Percentiles rank a stretch among this genome's conserved stretches.
These are phyloP conservation scores for Limnephilus lunatus DNA, from an alignment of 2,888 invertebrate species.

Conservation along the genomic window DNA sequence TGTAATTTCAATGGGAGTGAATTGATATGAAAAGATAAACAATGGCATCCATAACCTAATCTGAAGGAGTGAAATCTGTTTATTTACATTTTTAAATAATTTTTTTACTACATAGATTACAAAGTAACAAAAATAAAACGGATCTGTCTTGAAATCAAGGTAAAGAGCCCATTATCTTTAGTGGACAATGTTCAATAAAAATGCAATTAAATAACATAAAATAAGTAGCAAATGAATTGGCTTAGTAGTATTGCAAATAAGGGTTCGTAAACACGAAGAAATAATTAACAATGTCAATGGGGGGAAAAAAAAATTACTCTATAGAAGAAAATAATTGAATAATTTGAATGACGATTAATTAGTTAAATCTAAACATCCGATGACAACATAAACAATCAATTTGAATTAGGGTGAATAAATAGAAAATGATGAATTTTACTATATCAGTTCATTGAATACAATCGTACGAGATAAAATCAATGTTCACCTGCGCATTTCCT, in stretches of 20 bases:
- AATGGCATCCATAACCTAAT: slow-evolving; percentile 11
- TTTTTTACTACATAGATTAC: slow-evolving; percentile 12
- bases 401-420: slow-evolving; percentile 53
- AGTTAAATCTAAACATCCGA: slow-evolving; percentile 30
- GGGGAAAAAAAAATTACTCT: background rate
- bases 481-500: slow-evolving; percentile 10
- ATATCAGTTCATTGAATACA: slow-evolving; percentile 58
- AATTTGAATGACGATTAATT: background rate
- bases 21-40: slow-evolving; percentile 21
- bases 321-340: slow-evolving; percentile 22
- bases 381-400: slow-evolving; percentile 38
- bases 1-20: slow-evolving; percentile 35
- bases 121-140: background rate
- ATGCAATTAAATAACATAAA: slow-evolving; percentile 35
- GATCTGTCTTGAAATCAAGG: background rate
- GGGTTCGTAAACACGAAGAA: background rate
- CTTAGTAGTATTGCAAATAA: slow-evolving; percentile 15
- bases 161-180: background rate
- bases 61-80: slow-evolving; percentile 15
- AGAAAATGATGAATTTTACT: slow-evolving; percentile 28
- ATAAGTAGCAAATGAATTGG: slow-evolving; percentile 19
- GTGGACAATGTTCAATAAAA: slow-evolving; percentile 8
- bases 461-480: slow-evolving; percentile 40
- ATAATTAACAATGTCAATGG: slow-evolving; percentile 28
- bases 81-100: slow-evolving; percentile 1